phyloP scores from a whole-genome alignment of 2,888 invertebrate species.

The Podotricha telesiphe region DNA sequence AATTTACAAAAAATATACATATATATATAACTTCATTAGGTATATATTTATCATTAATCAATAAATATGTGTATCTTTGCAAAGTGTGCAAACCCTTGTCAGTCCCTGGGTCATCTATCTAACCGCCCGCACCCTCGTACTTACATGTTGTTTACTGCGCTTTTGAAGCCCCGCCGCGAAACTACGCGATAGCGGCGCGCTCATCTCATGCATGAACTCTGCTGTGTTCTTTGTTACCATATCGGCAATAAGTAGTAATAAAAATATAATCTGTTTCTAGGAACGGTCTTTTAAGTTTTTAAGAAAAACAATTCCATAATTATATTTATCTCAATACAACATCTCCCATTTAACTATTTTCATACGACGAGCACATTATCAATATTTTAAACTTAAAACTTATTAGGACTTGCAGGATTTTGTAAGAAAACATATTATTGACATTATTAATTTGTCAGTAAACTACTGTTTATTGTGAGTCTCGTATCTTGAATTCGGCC shows the following conservation, averaged over 20 bases:
- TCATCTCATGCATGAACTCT: not conserved
- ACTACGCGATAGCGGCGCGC: conserved; percentile 4
- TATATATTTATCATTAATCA: no score
- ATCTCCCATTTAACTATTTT: no score
- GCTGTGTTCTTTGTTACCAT: conserved; percentile 2
- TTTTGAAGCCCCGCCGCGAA: conserved; percentile 3
- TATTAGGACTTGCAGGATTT: no score
- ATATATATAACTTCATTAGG: no score
- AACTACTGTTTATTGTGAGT: no score
- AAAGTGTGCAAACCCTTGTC: conserved; percentile 1
- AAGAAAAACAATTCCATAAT: not conserved
- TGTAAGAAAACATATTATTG: no score
- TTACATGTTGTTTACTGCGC: conserved; percentile 18
- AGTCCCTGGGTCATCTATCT: no score
- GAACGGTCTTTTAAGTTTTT: not conserved
- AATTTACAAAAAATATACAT: no score
- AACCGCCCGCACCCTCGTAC: not conserved
- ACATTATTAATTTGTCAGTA: no score
- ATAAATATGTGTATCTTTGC: not conserved
- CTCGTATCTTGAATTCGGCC: no score
- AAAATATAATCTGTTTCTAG: not conserved
- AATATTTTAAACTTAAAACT: no score
- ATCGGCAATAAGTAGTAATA: not conserved
- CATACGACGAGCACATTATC: no score
- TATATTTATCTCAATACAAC: not conserved